A percentile compares a stretch with the other conserved stretches of the same genome.
Conservation (phyloP, 2,888 invertebrate species). For the Melangyna quadrimaculata region DNA sequence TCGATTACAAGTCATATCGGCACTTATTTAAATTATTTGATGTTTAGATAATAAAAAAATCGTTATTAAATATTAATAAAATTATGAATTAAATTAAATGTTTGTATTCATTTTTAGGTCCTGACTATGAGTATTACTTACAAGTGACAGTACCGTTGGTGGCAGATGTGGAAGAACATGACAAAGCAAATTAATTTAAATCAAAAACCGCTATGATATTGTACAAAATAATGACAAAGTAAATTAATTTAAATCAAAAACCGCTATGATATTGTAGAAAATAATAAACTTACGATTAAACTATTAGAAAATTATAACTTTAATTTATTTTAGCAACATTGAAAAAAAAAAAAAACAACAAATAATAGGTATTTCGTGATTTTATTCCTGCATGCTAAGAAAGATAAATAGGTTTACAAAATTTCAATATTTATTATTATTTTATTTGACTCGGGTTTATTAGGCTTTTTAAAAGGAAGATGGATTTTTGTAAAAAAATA, state of each 20-base stretch:
- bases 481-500: too few relatives aligned
- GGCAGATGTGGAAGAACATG: constrained; percentile 10
- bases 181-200: constrained; percentile 50
- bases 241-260: constrained; percentile 33
- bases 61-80: too few relatives aligned
- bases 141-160: constrained; percentile 78
- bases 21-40: too few relatives aligned
- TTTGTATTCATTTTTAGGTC: constrained; percentile 64
- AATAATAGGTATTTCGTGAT: too few relatives aligned
- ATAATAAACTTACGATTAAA: not conserved
- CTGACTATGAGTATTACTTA: constrained; percentile 76
- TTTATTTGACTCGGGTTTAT: too few relatives aligned
- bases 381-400: not conserved
- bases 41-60: too few relatives aligned
- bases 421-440: not conserved
- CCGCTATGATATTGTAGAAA: not conserved
- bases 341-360: not conserved
- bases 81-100: too few relatives aligned
- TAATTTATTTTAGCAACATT: not conserved
- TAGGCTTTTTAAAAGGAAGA: too few relatives aligned
- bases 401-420: not conserved
- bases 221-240: constrained; percentile 30
- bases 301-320: not conserved
- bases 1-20: too few relatives aligned
- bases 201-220: not conserved